Evolutionary conservation across 2,113 vertebrate species (phyloP).

Genomic region (Pseudorhombus dupliciocellatus): DNA sequence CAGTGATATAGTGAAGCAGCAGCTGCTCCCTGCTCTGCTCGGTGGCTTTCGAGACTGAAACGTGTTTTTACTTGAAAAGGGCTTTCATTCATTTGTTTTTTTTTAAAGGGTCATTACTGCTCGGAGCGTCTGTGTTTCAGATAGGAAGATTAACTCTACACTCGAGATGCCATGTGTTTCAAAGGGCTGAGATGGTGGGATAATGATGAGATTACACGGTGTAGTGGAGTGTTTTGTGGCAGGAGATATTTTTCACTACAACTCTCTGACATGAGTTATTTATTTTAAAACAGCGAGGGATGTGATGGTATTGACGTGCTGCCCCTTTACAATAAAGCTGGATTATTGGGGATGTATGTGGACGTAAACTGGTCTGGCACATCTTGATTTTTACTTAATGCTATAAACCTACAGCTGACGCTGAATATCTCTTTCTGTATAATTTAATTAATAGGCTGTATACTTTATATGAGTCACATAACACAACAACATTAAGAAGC

Average conservation of each 20-base stretch:
- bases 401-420: conserved; percentile 26
- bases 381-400: neutral
- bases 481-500: conserved; percentile 83
- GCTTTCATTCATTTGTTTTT: conserved; percentile 25
- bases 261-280: neutral
- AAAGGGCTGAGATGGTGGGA: conserved; percentile 56
- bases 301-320: conserved; percentile 7
- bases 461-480: conserved; percentile 82
- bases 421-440: conserved; percentile 20
- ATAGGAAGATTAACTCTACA: conserved; percentile 64
- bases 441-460: conserved; percentile 66
- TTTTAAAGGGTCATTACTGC: conserved; percentile 46
- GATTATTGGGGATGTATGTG: conserved; percentile 1
- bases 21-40: conserved; percentile 71
- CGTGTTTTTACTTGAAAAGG: conserved; percentile 66
- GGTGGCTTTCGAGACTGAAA: conserved; percentile 46
- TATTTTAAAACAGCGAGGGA: conserved; percentile 28
- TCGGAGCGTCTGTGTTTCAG: conserved; percentile 49
- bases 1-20: conserved; percentile 70
- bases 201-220: conserved; percentile 60
- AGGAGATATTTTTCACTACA: conserved; percentile 40
- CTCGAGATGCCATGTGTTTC: conserved; percentile 62
- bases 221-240: conserved; percentile 51
- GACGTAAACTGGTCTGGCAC: neutral
- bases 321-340: conserved; percentile 3